These are phyloP conservation scores for Mus spretus DNA, from an alignment of 2,797 vertebrate species.

Conservation along the genomic window DNA sequence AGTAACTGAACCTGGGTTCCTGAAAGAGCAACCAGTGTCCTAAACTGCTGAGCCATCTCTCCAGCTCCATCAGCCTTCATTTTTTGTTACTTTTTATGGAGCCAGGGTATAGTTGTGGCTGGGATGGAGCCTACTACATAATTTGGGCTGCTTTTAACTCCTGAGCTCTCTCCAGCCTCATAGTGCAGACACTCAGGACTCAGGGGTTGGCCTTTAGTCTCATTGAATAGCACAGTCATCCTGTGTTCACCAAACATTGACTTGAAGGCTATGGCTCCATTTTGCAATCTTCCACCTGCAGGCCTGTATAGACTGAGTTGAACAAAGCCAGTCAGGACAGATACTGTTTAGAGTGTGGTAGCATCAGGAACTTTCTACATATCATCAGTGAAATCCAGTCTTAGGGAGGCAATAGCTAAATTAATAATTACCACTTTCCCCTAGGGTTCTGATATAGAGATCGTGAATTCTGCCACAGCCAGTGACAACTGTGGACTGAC, in stretches of 20 bases:
- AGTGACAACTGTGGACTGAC: constrained; percentile 82
- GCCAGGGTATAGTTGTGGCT: too few species aligned
- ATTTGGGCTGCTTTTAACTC: neutral
- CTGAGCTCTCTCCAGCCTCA: neutral
- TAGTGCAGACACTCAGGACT: neutral
- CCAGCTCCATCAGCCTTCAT: neutral
- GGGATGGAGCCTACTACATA: neutral
- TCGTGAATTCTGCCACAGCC: constrained; percentile 88
- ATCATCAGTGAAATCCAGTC: neutral
- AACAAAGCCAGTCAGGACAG: neutral
- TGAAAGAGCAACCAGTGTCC: neutral
- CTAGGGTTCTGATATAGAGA: constrained; percentile 97
- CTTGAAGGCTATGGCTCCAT: neutral
- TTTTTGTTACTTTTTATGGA: neutral
- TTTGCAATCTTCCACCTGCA: neutral
- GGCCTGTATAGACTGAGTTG: neutral
- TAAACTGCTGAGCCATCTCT: neutral
- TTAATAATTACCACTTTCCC: constrained; percentile 36
- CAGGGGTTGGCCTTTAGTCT: neutral
- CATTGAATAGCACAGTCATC: neutral
- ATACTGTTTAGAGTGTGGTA: neutral
- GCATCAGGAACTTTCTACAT: constrained; percentile 16
- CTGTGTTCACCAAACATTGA: neutral
- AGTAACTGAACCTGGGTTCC: neutral
- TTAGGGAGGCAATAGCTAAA: neutral